These are phyloP conservation scores for Clostera curtula DNA, from an alignment of 2,888 invertebrate genomes.

Conservation along the genomic window DNA sequence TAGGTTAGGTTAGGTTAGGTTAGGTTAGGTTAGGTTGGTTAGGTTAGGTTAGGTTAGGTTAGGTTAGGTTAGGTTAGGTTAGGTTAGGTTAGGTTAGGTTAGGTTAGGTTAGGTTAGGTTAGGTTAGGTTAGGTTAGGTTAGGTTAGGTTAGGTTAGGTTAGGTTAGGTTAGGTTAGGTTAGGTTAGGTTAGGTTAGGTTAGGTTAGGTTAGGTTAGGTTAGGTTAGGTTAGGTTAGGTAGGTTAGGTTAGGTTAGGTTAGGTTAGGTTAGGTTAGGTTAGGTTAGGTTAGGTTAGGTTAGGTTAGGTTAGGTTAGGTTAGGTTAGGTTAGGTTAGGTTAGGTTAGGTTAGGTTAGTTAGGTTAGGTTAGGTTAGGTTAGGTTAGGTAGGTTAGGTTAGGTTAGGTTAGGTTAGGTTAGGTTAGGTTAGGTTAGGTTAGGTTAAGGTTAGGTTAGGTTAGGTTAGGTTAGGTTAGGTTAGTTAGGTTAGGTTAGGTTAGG, in stretches of 20 bases:
- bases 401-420: slow-evolving; percentile 3
- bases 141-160: slow-evolving; percentile 15
- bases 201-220: slow-evolving; percentile 9
- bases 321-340: slow-evolving; percentile 8
- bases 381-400: slow-evolving; percentile 11
- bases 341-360: slow-evolving; percentile 3
- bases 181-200: slow-evolving; percentile 14
- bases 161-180: slow-evolving; percentile 17
- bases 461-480: slow-evolving; percentile 17
- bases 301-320: slow-evolving; percentile 10
- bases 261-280: slow-evolving; percentile 13
- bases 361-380: slow-evolving; percentile 7
- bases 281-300: slow-evolving; percentile 13
- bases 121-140: slow-evolving; percentile 16
- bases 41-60: slow-evolving; percentile 16
- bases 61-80: slow-evolving; percentile 14
- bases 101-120: slow-evolving; percentile 16
- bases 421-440: slow-evolving; percentile 10
- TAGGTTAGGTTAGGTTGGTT: slow-evolving; percentile 16
- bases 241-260: slow-evolving; percentile 12
- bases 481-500: slow-evolving; percentile 20
- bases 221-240: slow-evolving; percentile 13
- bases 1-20: slow-evolving; percentile 18
- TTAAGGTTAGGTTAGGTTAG: slow-evolving; percentile 12
- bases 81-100: slow-evolving; percentile 15